A percentile compares a stretch with the other conserved stretches of the same genome.
These are phyloP conservation scores for Oreortyx pictus DNA, from an alignment of 2,797 vertebrate genomes.

Conservation along the genomic window DNA sequence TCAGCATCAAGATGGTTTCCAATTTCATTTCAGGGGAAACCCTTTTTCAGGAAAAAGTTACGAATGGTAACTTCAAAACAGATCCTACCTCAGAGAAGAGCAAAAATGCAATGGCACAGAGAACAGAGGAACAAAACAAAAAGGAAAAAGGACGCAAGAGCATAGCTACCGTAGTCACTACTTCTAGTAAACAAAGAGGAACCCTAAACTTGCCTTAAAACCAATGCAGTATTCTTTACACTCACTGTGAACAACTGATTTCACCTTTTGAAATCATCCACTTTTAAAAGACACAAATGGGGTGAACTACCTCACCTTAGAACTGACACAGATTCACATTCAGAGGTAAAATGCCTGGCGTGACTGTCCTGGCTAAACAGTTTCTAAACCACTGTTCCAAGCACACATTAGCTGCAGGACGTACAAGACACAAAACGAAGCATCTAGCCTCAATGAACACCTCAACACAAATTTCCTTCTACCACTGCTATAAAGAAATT, in stretches of 20 bases:
- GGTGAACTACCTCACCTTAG: neutral
- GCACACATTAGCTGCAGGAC: neutral
- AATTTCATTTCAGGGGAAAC: neutral
- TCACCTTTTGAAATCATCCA: neutral
- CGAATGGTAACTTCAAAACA: neutral
- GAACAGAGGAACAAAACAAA: neutral
- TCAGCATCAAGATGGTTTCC: neutral
- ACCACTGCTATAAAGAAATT: neutral
- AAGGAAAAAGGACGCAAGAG: neutral
- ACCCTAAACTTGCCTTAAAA: neutral
- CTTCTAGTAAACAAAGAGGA: neutral
- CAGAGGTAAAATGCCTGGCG: accelerated
- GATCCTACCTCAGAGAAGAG: neutral
- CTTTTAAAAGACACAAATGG: neutral
- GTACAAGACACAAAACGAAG: neutral
- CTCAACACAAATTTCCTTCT: neutral
- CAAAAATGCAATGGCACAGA: too few species aligned
- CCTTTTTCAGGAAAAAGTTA: neutral
- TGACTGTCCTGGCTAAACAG: neutral
- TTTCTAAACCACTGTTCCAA: neutral
- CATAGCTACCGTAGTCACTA: neutral
- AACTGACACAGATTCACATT: neutral
- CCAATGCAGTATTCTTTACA: neutral
- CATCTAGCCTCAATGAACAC: neutral
- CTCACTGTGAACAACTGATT: accelerated